Evolutionary conservation across 2,888 invertebrate genomes (phyloP), one percentile per base, ranked within the genome.

Genomic region (Spilarctia lutea): DNA sequence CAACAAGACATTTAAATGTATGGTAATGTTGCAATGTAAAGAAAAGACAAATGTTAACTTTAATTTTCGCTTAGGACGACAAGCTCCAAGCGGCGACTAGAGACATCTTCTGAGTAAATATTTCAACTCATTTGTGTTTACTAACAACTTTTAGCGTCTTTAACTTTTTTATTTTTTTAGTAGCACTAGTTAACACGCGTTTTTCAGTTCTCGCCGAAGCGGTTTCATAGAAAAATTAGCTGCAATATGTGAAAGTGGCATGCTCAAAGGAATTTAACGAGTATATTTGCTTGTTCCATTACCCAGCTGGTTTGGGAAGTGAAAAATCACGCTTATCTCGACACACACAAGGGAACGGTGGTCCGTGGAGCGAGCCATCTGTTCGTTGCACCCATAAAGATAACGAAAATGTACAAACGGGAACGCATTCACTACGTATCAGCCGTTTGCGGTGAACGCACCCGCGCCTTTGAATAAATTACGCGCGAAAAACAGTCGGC

Each of bases 361-460:
- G 93, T 92, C 92, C 91, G 89, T 88, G 90, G 87, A 88, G 86
- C 85, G 88, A 91, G 92, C 92, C 95, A 95, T 95, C 94, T 95
- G 95, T 94, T 94, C 94, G 94, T 95, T 95, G 96, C 95, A 95
- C 94, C 92, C 95, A 93, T 94, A 94, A 92, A 94, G 95, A 96
- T 96, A 96, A 96, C 92, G 92, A 92, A 92, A 91, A 89, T 89
- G 91, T 92, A 92, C 91, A 89, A 92, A 92, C 91, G 91, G 93
- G 92, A 92, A 91, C 89, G 89, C 90, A 90, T 92, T 92, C 95
- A 94, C 91, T 94, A 89, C 89, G 90, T 92, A 90, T 92, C 93
- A 89, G 90, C 88, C 91, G 90, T 90, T 92, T 90, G 92, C 83
- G 82, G 88, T 84, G 93, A 91, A 88, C 92, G 90, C 91, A 90